phyloP scores from a whole-genome alignment of 2,888 invertebrate species.

The Liodrosophila aerea region DNA sequence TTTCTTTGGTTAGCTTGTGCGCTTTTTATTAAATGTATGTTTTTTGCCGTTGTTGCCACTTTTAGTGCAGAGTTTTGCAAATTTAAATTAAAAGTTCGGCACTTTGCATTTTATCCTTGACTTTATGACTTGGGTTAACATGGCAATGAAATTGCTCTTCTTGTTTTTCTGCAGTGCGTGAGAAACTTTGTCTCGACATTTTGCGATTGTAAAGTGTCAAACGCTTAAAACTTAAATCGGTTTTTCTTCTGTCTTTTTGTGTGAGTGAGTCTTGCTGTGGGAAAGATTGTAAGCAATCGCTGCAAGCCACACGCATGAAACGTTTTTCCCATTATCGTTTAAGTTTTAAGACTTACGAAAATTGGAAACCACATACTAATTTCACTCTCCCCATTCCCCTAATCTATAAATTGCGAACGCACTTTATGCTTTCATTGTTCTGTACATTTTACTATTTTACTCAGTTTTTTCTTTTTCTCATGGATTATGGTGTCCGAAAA shows the following conservation, averaged over 20 bases:
- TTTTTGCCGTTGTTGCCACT: slow-evolving; percentile 6
- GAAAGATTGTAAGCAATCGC: slow-evolving; percentile 11
- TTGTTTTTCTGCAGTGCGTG: slow-evolving; percentile 42
- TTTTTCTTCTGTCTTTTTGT: slow-evolving; percentile 26
- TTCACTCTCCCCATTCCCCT: background rate
- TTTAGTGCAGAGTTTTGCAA: slow-evolving; percentile 47
- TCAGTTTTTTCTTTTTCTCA: background rate
- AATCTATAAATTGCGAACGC: slow-evolving; percentile 31
- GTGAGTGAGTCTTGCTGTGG: too few species aligned
- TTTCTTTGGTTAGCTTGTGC: slow-evolving; percentile 25
- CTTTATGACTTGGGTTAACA: slow-evolving; percentile 70
- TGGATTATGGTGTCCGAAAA: slow-evolving; percentile 7
- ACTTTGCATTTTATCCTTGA: slow-evolving; percentile 73
- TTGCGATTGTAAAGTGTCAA: slow-evolving; percentile 74
- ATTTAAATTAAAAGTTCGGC: slow-evolving; percentile 75
- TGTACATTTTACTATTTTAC: slow-evolving; percentile 25
- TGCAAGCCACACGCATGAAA: slow-evolving; percentile 29
- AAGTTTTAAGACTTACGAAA: slow-evolving; percentile 42
- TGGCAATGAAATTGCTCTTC: slow-evolving; percentile 55
- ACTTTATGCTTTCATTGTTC: slow-evolving; percentile 42
- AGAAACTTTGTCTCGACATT: slow-evolving; percentile 72
- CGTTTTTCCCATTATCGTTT: slow-evolving; percentile 48
- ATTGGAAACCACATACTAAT: slow-evolving; percentile 9
- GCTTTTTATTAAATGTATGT: slow-evolving; percentile 20
- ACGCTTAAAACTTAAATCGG: slow-evolving; percentile 76